Evolutionary conservation across 2,888 invertebrate genomes (phyloP).

Genomic region (Nephrotoma guestfalica): DNA sequence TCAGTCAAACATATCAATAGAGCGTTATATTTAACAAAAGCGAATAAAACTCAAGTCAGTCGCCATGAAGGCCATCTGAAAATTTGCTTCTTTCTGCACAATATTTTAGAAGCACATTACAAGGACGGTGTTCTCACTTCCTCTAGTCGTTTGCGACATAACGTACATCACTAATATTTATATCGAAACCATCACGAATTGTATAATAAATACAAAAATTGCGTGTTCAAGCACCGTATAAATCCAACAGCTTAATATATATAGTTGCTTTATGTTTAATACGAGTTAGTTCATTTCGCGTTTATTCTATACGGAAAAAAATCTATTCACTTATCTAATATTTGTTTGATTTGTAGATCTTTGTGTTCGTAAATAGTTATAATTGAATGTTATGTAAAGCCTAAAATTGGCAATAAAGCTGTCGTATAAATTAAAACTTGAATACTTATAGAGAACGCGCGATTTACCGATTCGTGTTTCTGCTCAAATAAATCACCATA

Average conservation of each 20-base stretch:
- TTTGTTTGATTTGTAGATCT: not conserved
- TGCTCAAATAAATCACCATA: not conserved
- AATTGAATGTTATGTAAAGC: not conserved
- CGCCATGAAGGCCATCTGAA: not conserved
- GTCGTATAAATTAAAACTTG: not conserved
- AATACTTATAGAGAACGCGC: not conserved
- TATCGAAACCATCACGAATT: not conserved
- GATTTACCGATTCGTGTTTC: not conserved
- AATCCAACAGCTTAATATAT: not conserved
- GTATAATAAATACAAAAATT: not conserved
- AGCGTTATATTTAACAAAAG: not conserved
- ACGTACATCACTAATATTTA: not conserved
- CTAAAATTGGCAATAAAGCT: not conserved
- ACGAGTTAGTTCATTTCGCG: not conserved
- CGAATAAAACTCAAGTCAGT: not conserved
- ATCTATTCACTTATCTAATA: not conserved
- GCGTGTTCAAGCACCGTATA: not conserved
- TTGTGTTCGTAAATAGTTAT: not conserved
- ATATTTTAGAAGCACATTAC: not conserved
- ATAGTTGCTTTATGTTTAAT: not conserved
- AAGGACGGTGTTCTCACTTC: not conserved
- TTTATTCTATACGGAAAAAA: not conserved
- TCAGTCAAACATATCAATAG: not conserved
- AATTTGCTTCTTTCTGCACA: not conserved
- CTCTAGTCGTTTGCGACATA: not conserved